Base-by-base conservation (phyloP, 2,888 invertebrate species). In the Campoletis raptor region DNA sequence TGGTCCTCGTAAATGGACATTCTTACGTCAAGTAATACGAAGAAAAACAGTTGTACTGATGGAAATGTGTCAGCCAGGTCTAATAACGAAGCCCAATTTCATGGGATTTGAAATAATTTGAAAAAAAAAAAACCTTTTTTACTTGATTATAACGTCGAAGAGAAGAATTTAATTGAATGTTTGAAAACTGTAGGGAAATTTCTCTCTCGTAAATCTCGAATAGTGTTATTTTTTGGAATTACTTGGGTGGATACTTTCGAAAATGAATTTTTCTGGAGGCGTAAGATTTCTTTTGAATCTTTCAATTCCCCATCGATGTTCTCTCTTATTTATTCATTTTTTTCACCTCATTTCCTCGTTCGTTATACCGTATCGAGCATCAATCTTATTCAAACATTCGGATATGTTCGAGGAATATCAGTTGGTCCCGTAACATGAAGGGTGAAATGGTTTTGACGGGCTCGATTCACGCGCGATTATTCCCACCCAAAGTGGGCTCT, bases 301-400 rank as follows among this genome's bases (percentile, higher is more conserved):
- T 61, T 61, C 12, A 61, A 45, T 54, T 52, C 24, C 24, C 21
- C 48, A 15, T 40, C 42, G 61, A 77, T 48, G 52, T 66, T 54
- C n/a, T 24, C 24, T 37, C 40, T 24, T 54, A 36, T 72, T 80
- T 61, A 64, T 48, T 40, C 61, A 57, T 67, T 80, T 8, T 67
- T 73, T 48, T 69, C 83, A 72, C 64, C 61, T 82, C 82, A 69
- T 79, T 83, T 77, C 76, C 81, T 54, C 36, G 6, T 54, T 66
- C 21, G 48, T 48, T 66, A 72, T 57, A 24, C 66, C 45, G 40
- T 8, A 81, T 76, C 61, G 57, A 77, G 69, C 72, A 86, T 86
- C 83, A 86, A 86, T 86, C 86, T 80, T 86, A 61, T 67, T 73
- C 78, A 79, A 30, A 24, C 61, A 42, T 64, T 48, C 48, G n/a